Percentiles rank a stretch among this genome's conserved stretches.
Evolutionary conservation across 2,888 invertebrate genomes (phyloP).

Genomic region (Adela reaumurella): DNA sequence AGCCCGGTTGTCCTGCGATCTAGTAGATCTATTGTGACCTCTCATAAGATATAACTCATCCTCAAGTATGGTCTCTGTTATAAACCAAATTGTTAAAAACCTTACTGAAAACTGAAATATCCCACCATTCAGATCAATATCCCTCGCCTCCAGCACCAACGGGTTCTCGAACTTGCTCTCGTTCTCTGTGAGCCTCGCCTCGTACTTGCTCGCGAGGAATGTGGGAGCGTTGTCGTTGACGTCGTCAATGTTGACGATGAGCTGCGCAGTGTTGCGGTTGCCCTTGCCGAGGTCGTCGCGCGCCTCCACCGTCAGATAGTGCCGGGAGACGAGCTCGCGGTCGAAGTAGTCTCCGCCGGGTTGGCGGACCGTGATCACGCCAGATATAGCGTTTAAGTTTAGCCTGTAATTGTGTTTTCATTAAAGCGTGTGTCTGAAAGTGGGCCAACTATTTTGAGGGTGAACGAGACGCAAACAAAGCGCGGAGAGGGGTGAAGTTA

Average conservation of each 20-base stretch:
- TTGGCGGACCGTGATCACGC: conserved; percentile 76
- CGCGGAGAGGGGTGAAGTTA: no score
- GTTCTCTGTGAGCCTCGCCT: conserved; percentile 81
- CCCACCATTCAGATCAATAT: conserved; percentile 78
- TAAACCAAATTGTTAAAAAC: no score
- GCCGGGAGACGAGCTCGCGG: conserved; percentile 76
- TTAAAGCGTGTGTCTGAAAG: no score
- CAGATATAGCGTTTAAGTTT: conserved; percentile 74
- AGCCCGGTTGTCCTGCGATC: no score
- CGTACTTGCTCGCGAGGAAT: conserved; percentile 79
- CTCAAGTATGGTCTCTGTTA: no score
- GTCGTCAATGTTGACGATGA: conserved; percentile 79
- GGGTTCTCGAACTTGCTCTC: conserved; percentile 72
- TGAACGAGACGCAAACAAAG: no score
- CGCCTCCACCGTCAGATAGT: conserved; percentile 86
- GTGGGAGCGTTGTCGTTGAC: conserved; percentile 88
- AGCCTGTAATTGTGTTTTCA: no score
- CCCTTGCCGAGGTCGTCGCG: conserved; percentile 83
- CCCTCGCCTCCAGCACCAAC: conserved; percentile 74
- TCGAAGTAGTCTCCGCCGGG: conserved; percentile 77
- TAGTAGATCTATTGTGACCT: no score
- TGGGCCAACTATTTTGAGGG: no score
- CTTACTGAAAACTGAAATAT: no score
- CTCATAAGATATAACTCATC: no score
- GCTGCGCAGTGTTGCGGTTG: conserved; percentile 79